phyloP scores from a whole-genome alignment of 2,888 invertebrate species.

The Hololepta plana region DNA sequence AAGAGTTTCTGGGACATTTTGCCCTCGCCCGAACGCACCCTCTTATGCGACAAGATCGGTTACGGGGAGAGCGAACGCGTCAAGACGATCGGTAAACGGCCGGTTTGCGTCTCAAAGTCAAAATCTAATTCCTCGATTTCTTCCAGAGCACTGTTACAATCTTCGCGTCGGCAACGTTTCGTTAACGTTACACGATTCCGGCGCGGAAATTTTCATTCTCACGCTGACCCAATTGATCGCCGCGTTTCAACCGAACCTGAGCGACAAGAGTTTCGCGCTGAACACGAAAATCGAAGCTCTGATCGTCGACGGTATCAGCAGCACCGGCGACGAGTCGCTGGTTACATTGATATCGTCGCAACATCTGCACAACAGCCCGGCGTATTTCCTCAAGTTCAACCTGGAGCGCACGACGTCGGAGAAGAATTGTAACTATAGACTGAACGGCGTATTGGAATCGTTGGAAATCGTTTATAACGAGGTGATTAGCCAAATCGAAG shows the following conservation, averaged over 20 bases:
- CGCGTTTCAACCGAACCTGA: constrained; percentile 18
- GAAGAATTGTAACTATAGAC: constrained; percentile 42
- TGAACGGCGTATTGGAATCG: constrained; percentile 46
- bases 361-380: constrained; percentile 38
- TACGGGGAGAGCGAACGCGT: constrained; percentile 14
- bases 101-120: not conserved
- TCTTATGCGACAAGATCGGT: constrained; percentile 25
- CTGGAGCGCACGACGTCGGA: constrained; percentile 52
- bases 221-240: constrained; percentile 48
- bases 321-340: constrained; percentile 50
- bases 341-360: constrained; percentile 47
- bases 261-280: constrained; percentile 13
- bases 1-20: constrained; percentile 26
- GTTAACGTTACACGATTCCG: constrained; percentile 41
- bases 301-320: constrained; percentile 53
- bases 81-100: constrained; percentile 12
- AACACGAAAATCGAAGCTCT: constrained; percentile 45
- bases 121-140: constrained; percentile 1
- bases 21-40: constrained; percentile 23
- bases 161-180: constrained; percentile 57
- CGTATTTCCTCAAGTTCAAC: constrained; percentile 55
- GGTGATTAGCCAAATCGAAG: constrained; percentile 27
- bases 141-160: constrained; percentile 54
- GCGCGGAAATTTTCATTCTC: constrained; percentile 50
- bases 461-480: constrained; percentile 62